These are phyloP conservation scores for Ruditapes philippinarum DNA, from an alignment of 1,140 invertebrate species.

Conservation along the genomic window DNA sequence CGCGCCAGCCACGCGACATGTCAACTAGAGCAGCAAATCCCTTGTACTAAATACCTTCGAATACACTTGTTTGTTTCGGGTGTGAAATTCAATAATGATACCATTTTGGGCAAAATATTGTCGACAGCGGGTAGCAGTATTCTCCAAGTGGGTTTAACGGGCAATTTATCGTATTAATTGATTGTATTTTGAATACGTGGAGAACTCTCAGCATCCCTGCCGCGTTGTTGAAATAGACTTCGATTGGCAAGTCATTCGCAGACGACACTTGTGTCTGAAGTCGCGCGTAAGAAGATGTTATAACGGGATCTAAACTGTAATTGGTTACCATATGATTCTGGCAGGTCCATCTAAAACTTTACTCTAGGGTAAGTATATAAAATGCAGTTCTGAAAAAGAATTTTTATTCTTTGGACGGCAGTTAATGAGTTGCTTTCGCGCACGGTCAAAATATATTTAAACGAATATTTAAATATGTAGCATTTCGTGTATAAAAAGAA, in stretches of 20 bases:
- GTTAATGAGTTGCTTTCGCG: background rate
- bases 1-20: constrained; percentile 63
- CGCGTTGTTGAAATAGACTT: constrained; percentile 48
- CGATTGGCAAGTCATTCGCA: constrained; percentile 10
- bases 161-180: constrained; percentile 61
- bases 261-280: constrained; percentile 61
- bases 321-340: constrained; percentile 61
- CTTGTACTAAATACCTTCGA: constrained; percentile 27
- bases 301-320: constrained; percentile 58
- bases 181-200: constrained; percentile 24
- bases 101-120: constrained; percentile 48
- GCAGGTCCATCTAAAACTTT: constrained; percentile 53
- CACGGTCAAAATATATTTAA: no score
- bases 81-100: constrained; percentile 51
- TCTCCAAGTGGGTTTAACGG: constrained; percentile 29
- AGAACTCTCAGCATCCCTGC: constrained; percentile 5
- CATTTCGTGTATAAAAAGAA: no score
- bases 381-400: background rate
- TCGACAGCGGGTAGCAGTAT: background rate
- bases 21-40: background rate
- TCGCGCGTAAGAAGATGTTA: constrained; percentile 61
- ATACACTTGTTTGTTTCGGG: constrained; percentile 42
- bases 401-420: constrained; percentile 18
- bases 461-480: background rate
- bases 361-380: constrained; percentile 61